Percentiles rank a stretch among this genome's conserved stretches.
phyloP scores from a whole-genome alignment of 2,888 invertebrate species.

The Drosophila yooni region DNA sequence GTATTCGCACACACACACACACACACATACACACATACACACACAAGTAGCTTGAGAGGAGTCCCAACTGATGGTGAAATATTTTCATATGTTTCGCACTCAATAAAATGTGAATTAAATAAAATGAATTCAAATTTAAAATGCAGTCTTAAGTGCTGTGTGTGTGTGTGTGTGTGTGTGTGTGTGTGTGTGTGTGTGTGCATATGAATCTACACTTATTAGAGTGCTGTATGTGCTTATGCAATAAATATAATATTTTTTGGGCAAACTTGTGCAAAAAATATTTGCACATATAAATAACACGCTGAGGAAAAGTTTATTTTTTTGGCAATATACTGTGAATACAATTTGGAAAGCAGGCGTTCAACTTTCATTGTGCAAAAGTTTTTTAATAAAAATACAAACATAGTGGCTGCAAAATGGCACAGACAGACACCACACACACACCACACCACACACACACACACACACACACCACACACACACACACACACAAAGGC shows the following conservation, averaged over 20 bases:
- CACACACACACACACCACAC: constrained; percentile 20
- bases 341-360: constrained; percentile 64
- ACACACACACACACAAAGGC: constrained; percentile 1
- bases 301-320: constrained; percentile 42
- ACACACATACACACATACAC: not conserved
- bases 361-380: constrained; percentile 74
- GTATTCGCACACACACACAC: constrained; percentile 30
- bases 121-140: constrained; percentile 21
- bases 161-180: no score
- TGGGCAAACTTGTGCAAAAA: constrained; percentile 41
- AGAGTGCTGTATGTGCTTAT: constrained; percentile 22
- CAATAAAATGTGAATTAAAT: constrained; percentile 52
- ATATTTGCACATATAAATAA: constrained; percentile 63
- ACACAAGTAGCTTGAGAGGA: constrained; percentile 43
- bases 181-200: not conserved
- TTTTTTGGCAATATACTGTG: constrained; percentile 58
- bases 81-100: constrained; percentile 27
- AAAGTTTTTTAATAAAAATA: constrained; percentile 79
- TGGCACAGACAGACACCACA: constrained; percentile 16
- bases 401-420: constrained; percentile 62
- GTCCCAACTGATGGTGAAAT: constrained; percentile 7
- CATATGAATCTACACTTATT: constrained; percentile 8
- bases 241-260: constrained; percentile 35
- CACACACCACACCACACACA: constrained; percentile 17
- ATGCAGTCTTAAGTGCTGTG: not conserved